Evolutionary conservation across 2,113 vertebrate genomes (phyloP).

Genomic region (Cynopterus brachyotis): DNA sequence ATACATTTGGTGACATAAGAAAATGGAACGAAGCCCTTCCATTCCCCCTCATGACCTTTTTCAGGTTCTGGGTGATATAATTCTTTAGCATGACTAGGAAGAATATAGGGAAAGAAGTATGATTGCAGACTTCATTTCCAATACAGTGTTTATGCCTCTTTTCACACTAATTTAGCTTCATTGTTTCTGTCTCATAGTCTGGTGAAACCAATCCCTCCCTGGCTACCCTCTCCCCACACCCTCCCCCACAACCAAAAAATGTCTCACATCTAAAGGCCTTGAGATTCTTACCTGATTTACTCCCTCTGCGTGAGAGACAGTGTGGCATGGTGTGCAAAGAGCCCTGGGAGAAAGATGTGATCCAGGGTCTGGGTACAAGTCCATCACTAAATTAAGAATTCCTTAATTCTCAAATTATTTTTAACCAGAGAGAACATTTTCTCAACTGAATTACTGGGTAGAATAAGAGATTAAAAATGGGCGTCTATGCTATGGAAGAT

Average conservation of each 20-base stretch:
- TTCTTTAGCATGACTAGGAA: not conserved
- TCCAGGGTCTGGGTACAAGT: not conserved
- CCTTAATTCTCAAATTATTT: not conserved
- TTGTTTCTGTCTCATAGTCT: not conserved
- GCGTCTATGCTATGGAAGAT: not conserved
- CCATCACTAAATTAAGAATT: not conserved
- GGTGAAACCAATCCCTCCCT: not conserved
- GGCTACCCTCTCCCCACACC: too few species aligned
- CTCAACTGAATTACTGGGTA: not conserved
- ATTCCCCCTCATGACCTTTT: not conserved
- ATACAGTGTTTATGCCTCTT: not conserved
- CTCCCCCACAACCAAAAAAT: too few species aligned
- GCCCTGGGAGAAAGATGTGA: not conserved
- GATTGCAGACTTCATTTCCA: not conserved
- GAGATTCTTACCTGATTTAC: not conserved
- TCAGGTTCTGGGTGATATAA: not conserved
- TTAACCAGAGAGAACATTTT: not conserved
- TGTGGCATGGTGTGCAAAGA: not conserved
- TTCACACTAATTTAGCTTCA: not conserved
- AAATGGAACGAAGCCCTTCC: not conserved
- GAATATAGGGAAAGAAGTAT: not conserved
- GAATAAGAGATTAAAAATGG: not conserved
- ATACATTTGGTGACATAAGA: constrained; percentile 40
- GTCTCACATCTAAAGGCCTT: not conserved
- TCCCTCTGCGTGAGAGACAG: not conserved